Evolutionary conservation across 2,888 invertebrate genomes (phyloP), one percentile per base, ranked within the genome.

Genomic region (Caenorhabditis macrosperma): DNA sequence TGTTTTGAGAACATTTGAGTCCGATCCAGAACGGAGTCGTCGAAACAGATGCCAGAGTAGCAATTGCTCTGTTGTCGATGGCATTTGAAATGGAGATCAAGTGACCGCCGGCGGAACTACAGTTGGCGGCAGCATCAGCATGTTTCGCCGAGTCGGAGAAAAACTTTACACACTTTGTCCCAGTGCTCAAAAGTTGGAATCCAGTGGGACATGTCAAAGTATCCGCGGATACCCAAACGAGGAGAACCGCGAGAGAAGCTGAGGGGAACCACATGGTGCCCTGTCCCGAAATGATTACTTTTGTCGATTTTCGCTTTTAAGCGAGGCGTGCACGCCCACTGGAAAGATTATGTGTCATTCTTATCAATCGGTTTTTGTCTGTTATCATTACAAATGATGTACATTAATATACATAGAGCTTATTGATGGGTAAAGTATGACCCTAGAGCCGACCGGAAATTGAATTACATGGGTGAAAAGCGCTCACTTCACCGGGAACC

Each of bases 21-120:
- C 81, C 81, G 2, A 81, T 5, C 81, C 81, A 81, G 20, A 33
- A 77, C 12, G 69, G 77, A 20, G 64, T 74, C 9, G 59, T 20
- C 0, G 78, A 69, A 5, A 9, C 22, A 26, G 61, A 28, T 1
- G 69, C 69, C 12, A 66, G 48, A 5, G 24, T 15, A 0, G 52
- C 26, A 20, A 66, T 20, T 2, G 64, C 60, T 28, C 48, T 72
- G 50, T 79, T 79, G 38, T 79, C 80, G 41, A 81, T 63, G 0
- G 63, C 54, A 30, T 52, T 77, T 0, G 44, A 30, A 10, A 81
- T 60, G 9, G 81, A 81, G 12, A 81, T 44, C 44, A 81, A 46
- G 22, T 66, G 50, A 1, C 81, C 81, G 22, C 68, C 67, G 20
- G 41, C 15, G 12, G 59, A 17, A 28, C 46, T 30, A 24, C 81